Conservation (phyloP, 2,888 invertebrate genomes). For the Ormyrus rosae region DNA sequence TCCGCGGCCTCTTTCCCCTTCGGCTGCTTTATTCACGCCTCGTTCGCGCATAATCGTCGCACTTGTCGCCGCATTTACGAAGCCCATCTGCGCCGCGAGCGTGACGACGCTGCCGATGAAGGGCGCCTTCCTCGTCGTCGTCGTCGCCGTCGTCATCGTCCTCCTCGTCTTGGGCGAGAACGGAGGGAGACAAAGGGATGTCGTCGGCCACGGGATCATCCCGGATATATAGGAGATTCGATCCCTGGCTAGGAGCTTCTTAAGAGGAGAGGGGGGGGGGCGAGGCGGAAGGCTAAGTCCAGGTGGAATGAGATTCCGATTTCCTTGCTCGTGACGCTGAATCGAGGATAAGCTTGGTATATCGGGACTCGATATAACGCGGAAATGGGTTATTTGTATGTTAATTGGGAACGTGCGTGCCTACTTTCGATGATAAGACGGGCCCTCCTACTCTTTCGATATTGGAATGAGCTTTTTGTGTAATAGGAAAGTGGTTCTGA, state of each 20-base stretch:
- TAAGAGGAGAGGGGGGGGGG: too few relatives aligned
- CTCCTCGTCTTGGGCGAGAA: background rate
- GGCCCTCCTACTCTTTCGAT: slow-evolving; percentile 2
- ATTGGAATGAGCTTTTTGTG: slow-evolving; percentile 17
- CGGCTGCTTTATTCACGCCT: slow-evolving; percentile 49
- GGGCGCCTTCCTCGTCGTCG: background rate
- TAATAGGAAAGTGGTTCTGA: slow-evolving; percentile 9
- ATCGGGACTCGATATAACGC: slow-evolving; percentile 13
- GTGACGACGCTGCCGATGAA: slow-evolving; percentile 51
- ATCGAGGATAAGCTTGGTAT: slow-evolving; percentile 45
- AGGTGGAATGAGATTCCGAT: slow-evolving; percentile 44
- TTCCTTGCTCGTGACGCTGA: slow-evolving; percentile 17
- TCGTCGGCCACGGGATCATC: background rate
- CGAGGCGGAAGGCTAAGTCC: slow-evolving; percentile 13
- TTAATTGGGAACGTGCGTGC: slow-evolving; percentile 22
- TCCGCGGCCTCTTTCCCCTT: background rate
- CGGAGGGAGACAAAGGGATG: slow-evolving; percentile 18
- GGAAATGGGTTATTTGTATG: slow-evolving; percentile 52
- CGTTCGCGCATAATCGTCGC: slow-evolving; percentile 54
- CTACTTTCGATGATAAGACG: background rate
- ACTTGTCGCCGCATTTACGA: slow-evolving; percentile 52
- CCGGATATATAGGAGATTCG: background rate
- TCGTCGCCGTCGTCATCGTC: too few relatives aligned
- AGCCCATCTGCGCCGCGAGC: slow-evolving; percentile 49
- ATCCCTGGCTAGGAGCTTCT: too few relatives aligned